A percentile compares a stretch with the other conserved stretches of the same genome.
phyloP scores from a whole-genome alignment of 1,140 invertebrate species.

The Mamestra configurata region DNA sequence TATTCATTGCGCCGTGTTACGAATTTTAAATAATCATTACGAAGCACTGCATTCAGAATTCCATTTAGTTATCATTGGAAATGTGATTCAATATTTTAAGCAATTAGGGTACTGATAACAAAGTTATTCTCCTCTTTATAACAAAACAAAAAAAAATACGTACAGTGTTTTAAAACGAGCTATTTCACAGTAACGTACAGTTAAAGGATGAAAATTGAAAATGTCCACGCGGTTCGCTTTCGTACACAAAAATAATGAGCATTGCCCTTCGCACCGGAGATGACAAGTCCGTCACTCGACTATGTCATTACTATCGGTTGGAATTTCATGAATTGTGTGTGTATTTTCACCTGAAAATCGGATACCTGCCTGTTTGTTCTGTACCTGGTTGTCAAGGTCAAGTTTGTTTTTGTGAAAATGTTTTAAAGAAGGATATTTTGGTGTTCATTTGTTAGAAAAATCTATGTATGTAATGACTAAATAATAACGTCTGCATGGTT shows the following conservation, averaged over 20 bases:
- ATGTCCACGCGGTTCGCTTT: neutral
- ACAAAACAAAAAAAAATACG: too few relatives aligned
- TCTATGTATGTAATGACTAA: too few relatives aligned
- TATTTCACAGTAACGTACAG: neutral
- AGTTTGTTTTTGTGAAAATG: neutral
- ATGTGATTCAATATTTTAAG: too few relatives aligned
- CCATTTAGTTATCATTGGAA: too few relatives aligned
- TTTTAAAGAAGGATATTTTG: neutral
- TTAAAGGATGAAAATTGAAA: slow-evolving; percentile 1
- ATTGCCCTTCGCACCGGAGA: neutral
- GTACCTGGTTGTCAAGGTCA: neutral
- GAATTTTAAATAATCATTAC: too few relatives aligned
- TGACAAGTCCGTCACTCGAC: slow-evolving; percentile 13
- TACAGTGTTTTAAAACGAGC: neutral
- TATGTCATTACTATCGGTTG: slow-evolving; percentile 17
- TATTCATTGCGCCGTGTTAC: too few relatives aligned
- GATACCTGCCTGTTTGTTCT: neutral
- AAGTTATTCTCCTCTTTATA: too few relatives aligned
- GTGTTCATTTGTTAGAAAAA: too few relatives aligned
- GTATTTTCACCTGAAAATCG: neutral
- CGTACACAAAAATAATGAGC: slow-evolving; percentile 25
- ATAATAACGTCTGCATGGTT: too few relatives aligned
- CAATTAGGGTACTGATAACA: too few relatives aligned
- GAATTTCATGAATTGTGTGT: slow-evolving; percentile 15
- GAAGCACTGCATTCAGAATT: too few relatives aligned